A percentile compares a stretch with the other conserved stretches of the same genome.
Conservation (phyloP, 2,113 vertebrate species). For the Nycticryphes semicollaris region DNA sequence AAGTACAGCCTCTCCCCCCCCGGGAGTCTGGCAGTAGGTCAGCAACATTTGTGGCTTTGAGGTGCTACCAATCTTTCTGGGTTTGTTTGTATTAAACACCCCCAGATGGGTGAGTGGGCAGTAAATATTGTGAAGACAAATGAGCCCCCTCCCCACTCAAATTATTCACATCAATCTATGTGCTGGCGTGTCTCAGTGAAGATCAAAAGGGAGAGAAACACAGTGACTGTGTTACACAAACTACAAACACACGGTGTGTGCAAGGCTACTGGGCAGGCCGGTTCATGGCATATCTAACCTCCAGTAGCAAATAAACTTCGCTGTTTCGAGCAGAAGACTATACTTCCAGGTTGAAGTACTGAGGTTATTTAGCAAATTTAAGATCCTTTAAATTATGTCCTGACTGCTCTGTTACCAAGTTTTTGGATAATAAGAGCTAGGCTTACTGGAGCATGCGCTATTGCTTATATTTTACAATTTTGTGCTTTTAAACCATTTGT, state of each 20-base stretch:
- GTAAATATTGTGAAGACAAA: not conserved
- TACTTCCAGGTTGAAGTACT: not conserved
- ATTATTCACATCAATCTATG: not conserved
- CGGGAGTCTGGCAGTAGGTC: not conserved
- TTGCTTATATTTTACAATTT: not conserved
- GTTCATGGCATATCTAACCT: not conserved
- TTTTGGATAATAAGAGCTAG: not conserved
- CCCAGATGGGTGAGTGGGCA: not conserved
- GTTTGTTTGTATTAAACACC: not conserved
- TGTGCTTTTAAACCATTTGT: not conserved
- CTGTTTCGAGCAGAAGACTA: not conserved
- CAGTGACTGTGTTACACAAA: accelerated
- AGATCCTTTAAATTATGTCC: not conserved
- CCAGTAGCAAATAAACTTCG: not conserved
- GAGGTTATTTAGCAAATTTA: not conserved
- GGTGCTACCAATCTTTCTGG: not conserved
- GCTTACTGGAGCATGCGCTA: accelerated
- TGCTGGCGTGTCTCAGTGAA: not conserved
- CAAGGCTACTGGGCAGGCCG: accelerated
- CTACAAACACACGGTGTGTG: accelerated
- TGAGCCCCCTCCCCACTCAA: no score
- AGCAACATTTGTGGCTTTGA: not conserved
- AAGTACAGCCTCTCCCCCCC: not conserved
- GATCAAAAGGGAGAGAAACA: not conserved
- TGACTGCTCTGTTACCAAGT: not conserved